phyloP scores from a whole-genome alignment of 53 echinoderm and acorn worm genomes.

The Henricia sp. region DNA sequence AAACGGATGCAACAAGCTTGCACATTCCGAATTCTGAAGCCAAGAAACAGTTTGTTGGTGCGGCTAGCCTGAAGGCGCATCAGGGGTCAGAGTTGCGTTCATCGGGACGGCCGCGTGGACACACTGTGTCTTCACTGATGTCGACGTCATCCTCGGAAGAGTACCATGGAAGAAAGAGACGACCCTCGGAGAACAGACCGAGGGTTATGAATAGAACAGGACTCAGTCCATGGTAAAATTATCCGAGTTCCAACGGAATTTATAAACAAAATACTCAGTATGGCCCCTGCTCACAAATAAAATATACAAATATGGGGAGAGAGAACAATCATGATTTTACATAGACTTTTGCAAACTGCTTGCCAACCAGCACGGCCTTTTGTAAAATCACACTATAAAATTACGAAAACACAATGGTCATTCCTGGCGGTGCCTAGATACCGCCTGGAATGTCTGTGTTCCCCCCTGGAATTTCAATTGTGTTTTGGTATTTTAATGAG shows the following conservation, averaged over 20 bases:
- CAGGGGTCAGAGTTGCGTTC: constrained; percentile 22
- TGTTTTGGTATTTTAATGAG: too few relatives aligned
- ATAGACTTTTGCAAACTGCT: too few relatives aligned
- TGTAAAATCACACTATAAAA: too few relatives aligned
- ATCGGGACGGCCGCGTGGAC: constrained; percentile 61
- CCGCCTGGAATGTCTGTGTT: too few relatives aligned
- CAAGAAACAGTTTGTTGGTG: constrained; percentile 29
- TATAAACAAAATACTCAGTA: too few relatives aligned
- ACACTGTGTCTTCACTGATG: constrained; percentile 74
- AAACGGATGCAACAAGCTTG: constrained; percentile 11
- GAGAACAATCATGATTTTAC: neutral
- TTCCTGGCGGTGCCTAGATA: too few relatives aligned
- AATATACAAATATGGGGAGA: too few relatives aligned
- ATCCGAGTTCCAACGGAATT: too few relatives aligned
- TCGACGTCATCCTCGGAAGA: constrained; percentile 21
- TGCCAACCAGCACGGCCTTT: too few relatives aligned
- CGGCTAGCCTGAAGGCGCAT: neutral
- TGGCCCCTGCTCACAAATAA: too few relatives aligned
- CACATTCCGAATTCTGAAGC: neutral
- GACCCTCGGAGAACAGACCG: constrained; percentile 57
- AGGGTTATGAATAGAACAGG: constrained; percentile 71
- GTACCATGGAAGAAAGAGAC: constrained; percentile 21
- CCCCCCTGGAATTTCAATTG: too few relatives aligned
- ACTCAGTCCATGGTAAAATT: constrained; percentile 75
- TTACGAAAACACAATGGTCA: too few relatives aligned